Conservation (phyloP, 2,797 vertebrate genomes). For the Lophius americanus region DNA sequence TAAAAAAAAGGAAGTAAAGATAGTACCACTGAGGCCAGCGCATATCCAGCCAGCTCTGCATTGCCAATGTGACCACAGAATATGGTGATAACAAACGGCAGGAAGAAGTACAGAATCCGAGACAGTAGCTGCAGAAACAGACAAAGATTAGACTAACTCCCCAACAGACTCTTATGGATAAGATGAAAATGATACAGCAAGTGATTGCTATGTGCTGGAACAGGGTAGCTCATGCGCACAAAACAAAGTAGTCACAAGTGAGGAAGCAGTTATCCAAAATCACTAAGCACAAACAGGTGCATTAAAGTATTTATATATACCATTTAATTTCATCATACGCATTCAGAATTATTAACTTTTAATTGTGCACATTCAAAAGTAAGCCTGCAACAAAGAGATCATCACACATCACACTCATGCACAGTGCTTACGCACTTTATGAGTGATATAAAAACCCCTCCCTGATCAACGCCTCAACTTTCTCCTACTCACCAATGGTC, state of each 20-base stretch:
- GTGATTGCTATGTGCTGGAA: not conserved
- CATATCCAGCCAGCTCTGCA: constrained; percentile 80
- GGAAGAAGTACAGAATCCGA: constrained; percentile 75
- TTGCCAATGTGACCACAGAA: constrained; percentile 83
- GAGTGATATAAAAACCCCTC: constrained; percentile 5
- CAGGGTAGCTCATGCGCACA: constrained; percentile 5
- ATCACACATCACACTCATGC: too few relatives aligned
- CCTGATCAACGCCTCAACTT: constrained; percentile 37
- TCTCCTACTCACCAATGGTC: constrained; percentile 81
- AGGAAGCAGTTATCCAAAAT: constrained; percentile 20
- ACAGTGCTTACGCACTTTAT: not conserved
- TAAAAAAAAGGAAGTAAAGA: constrained; percentile 13
- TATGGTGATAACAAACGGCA: constrained; percentile 77
- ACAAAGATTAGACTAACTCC: not conserved
- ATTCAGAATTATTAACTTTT: not conserved
- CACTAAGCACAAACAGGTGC: not conserved
- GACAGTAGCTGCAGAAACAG: constrained; percentile 76
- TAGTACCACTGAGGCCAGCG: constrained; percentile 79
- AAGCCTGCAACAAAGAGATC: not conserved
- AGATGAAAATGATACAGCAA: constrained; percentile 11
- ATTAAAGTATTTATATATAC: not conserved
- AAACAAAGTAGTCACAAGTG: not conserved
- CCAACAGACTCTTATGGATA: not conserved
- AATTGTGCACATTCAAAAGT: constrained; percentile 6
- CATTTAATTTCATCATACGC: constrained; percentile 2